Conservation (phyloP, 2,888 invertebrate genomes). For the Torymus auratus region DNA sequence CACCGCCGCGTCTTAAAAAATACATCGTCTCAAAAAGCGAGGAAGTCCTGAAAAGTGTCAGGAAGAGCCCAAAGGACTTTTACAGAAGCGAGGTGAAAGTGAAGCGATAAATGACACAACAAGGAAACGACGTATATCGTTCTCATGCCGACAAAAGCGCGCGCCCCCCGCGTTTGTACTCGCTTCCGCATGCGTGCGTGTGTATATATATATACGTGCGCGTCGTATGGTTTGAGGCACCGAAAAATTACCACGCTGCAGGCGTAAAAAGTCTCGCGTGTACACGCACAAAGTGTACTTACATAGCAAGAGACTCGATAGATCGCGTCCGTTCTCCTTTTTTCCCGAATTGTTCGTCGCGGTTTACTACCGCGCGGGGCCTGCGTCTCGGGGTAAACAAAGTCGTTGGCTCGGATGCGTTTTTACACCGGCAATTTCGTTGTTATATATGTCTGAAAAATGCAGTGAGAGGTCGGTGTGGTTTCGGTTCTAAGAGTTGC, state of each 20-base stretch:
- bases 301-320: too few species aligned
- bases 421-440: slow-evolving; percentile 17
- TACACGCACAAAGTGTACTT: too few species aligned
- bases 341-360: neutral
- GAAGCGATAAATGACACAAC: slow-evolving; percentile 11
- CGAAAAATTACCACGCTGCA: too few species aligned
- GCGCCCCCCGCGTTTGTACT: neutral
- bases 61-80: neutral
- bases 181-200: too few species aligned
- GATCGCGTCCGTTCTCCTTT: neutral
- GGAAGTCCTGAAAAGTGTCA: too few species aligned
- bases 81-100: slow-evolving; percentile 10
- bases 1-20: too few species aligned
- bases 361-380: neutral
- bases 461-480: too few species aligned
- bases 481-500: too few species aligned
- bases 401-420: slow-evolving; percentile 2
- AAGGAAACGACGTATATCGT: slow-evolving; percentile 2
- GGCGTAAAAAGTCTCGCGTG: too few species aligned
- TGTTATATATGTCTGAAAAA: slow-evolving; percentile 35
- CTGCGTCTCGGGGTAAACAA: slow-evolving; percentile 22
- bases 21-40: too few species aligned
- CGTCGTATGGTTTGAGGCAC: too few species aligned
- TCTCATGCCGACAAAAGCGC: neutral
- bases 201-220: too few species aligned